phyloP scores from a whole-genome alignment of 2,888 invertebrate species.

The Machimus atricapillus region DNA sequence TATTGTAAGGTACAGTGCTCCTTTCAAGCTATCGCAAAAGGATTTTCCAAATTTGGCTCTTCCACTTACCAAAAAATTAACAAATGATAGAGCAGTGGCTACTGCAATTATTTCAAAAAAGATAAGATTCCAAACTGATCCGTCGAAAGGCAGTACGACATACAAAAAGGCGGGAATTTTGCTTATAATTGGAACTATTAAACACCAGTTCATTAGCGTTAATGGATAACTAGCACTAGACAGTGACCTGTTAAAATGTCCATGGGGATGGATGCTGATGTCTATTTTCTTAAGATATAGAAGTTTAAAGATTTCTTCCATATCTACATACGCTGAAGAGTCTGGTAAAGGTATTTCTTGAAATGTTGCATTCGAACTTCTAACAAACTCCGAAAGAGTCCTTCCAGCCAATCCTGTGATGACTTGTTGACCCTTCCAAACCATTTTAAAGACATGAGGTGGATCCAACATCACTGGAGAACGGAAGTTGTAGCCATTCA shows the following conservation, averaged over 20 bases:
- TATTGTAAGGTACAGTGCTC: not conserved
- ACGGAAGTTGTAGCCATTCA: not conserved
- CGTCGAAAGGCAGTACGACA: not conserved
- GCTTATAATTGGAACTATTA: conserved; percentile 3
- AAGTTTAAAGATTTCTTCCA: not conserved
- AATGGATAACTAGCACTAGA: conserved; percentile 1
- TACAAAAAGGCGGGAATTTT: conserved; percentile 4
- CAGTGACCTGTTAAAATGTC: not conserved
- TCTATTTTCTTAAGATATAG: not conserved
- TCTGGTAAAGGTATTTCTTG: not conserved
- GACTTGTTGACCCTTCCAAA: not conserved
- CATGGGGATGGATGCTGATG: not conserved
- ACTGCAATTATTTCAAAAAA: not conserved
- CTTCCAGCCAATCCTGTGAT: not conserved
- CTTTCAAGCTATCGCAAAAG: not conserved
- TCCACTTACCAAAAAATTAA: not conserved
- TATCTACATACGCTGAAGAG: not conserved
- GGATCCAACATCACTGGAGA: conserved; percentile 8
- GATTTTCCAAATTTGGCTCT: not conserved
- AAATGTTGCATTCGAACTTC: conserved; percentile 7
- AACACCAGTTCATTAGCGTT: not conserved
- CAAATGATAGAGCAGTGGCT: not conserved
- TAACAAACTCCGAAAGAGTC: not conserved
- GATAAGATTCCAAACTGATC: not conserved
- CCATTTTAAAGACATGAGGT: conserved; percentile 11